Evolutionary conservation across 2,888 invertebrate genomes (phyloP).

Genomic region (Polydrusus cervinus): DNA sequence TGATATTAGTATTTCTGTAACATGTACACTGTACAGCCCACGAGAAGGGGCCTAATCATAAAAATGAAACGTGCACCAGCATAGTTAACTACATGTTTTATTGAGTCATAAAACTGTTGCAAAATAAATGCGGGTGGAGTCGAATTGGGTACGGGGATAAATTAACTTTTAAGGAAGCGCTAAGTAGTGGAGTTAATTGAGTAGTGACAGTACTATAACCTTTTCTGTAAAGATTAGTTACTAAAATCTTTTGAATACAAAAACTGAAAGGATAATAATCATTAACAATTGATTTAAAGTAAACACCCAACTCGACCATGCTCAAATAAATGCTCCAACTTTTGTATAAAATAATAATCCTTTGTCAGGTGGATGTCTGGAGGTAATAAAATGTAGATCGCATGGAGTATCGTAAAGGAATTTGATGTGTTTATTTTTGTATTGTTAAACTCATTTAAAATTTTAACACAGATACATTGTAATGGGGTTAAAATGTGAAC

Average conservation of each 20-base stretch:
- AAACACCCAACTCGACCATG: too few relatives aligned
- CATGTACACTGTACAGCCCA: not conserved
- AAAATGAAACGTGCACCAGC: not conserved
- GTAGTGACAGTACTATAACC: too few relatives aligned
- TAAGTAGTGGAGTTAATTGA: too few relatives aligned
- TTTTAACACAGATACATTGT: conserved; percentile 6
- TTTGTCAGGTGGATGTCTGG: conserved; percentile 33
- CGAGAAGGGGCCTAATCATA: not conserved
- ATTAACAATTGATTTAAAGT: too few relatives aligned
- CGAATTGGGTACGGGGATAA: too few relatives aligned
- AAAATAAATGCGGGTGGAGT: conserved; percentile 9
- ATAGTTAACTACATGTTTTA: conserved; percentile 34
- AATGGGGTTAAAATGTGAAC: not conserved
- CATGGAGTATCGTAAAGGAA: conserved; percentile 14
- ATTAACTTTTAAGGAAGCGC: too few relatives aligned
- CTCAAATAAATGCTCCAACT: conserved; percentile 23
- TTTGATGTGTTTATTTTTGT: not conserved
- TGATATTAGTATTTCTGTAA: not conserved
- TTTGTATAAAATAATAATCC: conserved; percentile 16
- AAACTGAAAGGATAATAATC: too few relatives aligned
- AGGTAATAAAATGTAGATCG: conserved; percentile 30
- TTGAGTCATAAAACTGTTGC: conserved; percentile 41
- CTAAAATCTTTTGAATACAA: too few relatives aligned
- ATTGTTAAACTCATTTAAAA: conserved; percentile 25
- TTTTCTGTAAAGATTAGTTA: too few relatives aligned